Conservation (phyloP, 30 jellyfish, hydroid and myxozoan species). For the Catostylus mosaicus region DNA sequence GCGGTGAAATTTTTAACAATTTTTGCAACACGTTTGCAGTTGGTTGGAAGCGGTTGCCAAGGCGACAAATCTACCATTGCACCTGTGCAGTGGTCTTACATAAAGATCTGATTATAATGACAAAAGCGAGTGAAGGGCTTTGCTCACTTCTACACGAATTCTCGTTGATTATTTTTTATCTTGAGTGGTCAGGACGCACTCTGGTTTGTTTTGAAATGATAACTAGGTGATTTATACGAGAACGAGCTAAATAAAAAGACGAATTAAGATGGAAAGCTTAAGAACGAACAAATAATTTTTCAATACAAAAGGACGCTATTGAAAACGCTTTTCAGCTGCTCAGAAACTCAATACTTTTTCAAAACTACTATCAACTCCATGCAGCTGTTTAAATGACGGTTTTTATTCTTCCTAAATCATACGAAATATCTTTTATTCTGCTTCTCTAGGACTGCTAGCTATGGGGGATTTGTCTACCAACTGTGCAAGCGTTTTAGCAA, state of each 20-base stretch:
- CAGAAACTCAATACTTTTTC: slow-evolving; percentile 59
- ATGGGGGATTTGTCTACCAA: background rate
- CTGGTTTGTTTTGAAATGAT: slow-evolving; percentile 40
- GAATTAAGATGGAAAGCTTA: slow-evolving; percentile 41
- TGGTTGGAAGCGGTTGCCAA: slow-evolving; percentile 38
- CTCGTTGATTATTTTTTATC: slow-evolving; percentile 2
- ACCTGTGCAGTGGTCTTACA: slow-evolving; percentile 39
- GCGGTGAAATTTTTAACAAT: background rate
- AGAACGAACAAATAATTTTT: slow-evolving; percentile 50
- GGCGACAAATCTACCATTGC: slow-evolving; percentile 29
- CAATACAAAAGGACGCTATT: slow-evolving; percentile 43
- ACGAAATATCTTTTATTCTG: slow-evolving; percentile 25
- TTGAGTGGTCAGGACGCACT: slow-evolving; percentile 12
- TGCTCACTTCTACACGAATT: slow-evolving; percentile 39
- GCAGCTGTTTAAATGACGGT: slow-evolving; percentile 70
- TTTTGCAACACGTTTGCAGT: slow-evolving; percentile 33
- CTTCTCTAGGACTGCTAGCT: background rate
- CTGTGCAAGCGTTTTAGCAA: background rate
- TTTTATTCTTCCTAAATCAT: slow-evolving; percentile 46
- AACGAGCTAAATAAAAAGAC: slow-evolving; percentile 37
- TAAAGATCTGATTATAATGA: slow-evolving; percentile 28
- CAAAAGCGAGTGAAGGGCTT: slow-evolving; percentile 14
- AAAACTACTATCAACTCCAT: slow-evolving; percentile 51
- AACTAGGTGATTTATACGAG: slow-evolving; percentile 24
- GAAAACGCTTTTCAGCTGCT: slow-evolving; percentile 73